phyloP scores from a whole-genome alignment of 37 sponge, comb jelly and placozoan genomes.

The Amphimedon queenslandica region DNA sequence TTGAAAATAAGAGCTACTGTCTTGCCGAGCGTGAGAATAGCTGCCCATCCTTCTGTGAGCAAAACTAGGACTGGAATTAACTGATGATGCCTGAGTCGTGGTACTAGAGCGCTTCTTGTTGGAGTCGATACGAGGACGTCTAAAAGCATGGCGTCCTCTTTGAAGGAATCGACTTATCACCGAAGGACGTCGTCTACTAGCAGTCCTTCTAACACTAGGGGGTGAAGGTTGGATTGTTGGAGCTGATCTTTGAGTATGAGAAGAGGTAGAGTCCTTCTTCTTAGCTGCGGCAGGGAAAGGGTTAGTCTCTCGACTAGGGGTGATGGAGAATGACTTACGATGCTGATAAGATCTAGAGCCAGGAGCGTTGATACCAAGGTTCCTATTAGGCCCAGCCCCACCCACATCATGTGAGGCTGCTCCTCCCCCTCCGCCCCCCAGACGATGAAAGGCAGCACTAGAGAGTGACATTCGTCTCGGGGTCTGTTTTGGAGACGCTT shows the following conservation, averaged over 20 bases:
- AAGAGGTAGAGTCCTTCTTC: background rate
- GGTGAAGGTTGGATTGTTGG: background rate
- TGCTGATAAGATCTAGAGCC: background rate
- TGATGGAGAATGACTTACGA: background rate
- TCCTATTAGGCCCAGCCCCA: background rate
- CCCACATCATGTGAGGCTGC: background rate
- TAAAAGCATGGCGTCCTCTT: background rate
- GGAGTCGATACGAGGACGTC: background rate
- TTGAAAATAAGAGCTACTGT: background rate
- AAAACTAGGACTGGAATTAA: background rate
- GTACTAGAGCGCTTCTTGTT: background rate
- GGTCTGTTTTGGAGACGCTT: background rate
- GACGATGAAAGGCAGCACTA: constrained; percentile 2
- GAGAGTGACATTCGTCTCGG: constrained; percentile 5
- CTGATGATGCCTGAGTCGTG: background rate
- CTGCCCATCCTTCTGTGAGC: background rate
- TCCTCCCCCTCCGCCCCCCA: too few relatives aligned
- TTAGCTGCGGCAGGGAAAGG: too few relatives aligned
- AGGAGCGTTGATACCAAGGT: background rate
- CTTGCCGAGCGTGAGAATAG: background rate
- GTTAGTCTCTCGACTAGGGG: background rate
- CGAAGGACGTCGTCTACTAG: background rate
- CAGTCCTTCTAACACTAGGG: background rate
- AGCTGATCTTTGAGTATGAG: background rate
- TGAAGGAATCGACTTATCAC: constrained; percentile 4